These are phyloP conservation scores for Antechinus stuartii DNA, from an alignment of 2,113 vertebrate species.

Conservation along the genomic window DNA sequence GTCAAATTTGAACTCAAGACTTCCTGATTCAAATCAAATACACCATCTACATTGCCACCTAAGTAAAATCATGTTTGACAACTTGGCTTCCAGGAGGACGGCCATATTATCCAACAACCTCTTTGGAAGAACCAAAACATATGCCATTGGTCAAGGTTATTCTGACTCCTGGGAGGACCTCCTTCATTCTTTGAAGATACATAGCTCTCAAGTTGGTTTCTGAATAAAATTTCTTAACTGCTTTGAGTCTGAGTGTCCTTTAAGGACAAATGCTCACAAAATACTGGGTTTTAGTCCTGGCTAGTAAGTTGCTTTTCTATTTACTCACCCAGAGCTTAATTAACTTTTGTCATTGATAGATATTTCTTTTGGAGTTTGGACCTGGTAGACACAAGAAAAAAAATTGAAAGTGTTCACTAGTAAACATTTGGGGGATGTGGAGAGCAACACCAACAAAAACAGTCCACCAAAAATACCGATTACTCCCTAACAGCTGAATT, in stretches of 20 bases:
- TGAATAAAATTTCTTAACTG: not conserved
- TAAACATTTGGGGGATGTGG: not conserved
- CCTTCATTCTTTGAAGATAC: not conserved
- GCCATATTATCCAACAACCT: not conserved
- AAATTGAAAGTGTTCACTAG: not conserved
- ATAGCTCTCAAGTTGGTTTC: not conserved
- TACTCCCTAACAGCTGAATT: not conserved
- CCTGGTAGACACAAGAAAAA: not conserved
- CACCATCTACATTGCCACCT: not conserved
- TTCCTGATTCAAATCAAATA: not conserved
- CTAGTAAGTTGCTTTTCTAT: not conserved
- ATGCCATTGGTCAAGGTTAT: not conserved
- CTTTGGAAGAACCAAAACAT: not conserved
- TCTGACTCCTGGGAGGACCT: not conserved
- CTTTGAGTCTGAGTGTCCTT: not conserved
- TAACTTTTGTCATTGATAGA: not conserved
- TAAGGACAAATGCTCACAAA: not conserved
- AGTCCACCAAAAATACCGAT: not conserved
- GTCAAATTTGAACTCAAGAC: not conserved
- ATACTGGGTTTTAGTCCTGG: not conserved
- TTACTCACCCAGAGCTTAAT: not conserved
- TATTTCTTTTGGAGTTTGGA: not conserved
- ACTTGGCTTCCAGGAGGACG: not conserved
- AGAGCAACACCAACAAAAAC: not conserved
- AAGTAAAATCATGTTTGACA: not conserved